These are phyloP conservation scores for Entomobrya multifasciata DNA, from an alignment of 2,888 invertebrate species.

Conservation along the genomic window DNA sequence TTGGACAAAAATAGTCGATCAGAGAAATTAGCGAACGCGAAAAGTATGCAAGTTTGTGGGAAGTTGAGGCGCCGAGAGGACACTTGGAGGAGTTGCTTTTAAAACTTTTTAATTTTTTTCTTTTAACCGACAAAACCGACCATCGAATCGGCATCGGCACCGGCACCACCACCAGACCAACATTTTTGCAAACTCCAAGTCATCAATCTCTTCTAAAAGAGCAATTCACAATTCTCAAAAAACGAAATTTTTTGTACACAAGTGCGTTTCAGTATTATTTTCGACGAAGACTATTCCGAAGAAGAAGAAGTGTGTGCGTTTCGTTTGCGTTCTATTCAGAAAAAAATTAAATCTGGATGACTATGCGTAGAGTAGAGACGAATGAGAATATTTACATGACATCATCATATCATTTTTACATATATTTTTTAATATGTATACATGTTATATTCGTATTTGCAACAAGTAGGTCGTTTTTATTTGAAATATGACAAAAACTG, in stretches of 20 bases:
- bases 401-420: neutral
- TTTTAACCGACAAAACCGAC: too few species aligned
- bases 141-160: too few species aligned
- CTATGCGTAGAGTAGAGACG: neutral
- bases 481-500: slow-evolving; percentile 63
- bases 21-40: slow-evolving; percentile 70
- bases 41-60: slow-evolving; percentile 76
- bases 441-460: slow-evolving; percentile 14
- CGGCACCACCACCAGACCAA: slow-evolving; percentile 32
- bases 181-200: slow-evolving; percentile 66
- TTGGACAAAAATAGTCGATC: slow-evolving; percentile 49
- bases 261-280: neutral
- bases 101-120: slow-evolving; percentile 70
- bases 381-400: neutral
- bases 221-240: slow-evolving; percentile 45
- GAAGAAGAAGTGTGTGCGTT: too few species aligned
- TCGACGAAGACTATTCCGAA: too few species aligned
- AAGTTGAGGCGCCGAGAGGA: slow-evolving; percentile 75
- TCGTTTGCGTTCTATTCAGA: too few species aligned
- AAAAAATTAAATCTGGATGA: slow-evolving; percentile 22
- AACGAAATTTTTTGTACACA: neutral
- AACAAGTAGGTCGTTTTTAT: slow-evolving; percentile 72
- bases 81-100: slow-evolving; percentile 74
- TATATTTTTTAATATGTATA: too few species aligned
- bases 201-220: slow-evolving; percentile 63